These are phyloP conservation scores for Pyxicephalus adspersus DNA, from an alignment of 2,113 vertebrate genomes.

Conservation along the genomic window DNA sequence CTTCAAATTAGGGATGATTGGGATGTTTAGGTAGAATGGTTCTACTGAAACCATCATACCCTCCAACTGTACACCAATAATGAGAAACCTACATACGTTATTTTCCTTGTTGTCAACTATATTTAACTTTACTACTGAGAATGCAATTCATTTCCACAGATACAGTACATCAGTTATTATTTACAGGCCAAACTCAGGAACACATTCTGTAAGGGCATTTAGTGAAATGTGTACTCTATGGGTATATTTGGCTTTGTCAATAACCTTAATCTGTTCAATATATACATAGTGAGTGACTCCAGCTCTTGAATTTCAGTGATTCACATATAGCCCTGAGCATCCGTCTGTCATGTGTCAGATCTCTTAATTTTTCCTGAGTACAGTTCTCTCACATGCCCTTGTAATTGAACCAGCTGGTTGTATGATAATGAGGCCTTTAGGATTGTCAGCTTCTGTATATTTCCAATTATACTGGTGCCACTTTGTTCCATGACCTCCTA, in stretches of 20 bases:
- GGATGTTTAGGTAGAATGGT: too few species aligned
- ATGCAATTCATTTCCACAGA: too few species aligned
- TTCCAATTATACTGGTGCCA: conserved; percentile 62
- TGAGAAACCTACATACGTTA: too few species aligned
- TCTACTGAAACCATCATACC: too few species aligned
- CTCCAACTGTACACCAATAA: too few species aligned
- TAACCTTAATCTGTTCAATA: background rate
- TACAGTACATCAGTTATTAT: background rate
- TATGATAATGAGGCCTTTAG: conserved; percentile 63
- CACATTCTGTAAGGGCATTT: background rate
- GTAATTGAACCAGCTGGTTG: conserved; percentile 59
- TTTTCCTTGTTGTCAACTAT: too few species aligned
- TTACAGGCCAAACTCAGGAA: background rate
- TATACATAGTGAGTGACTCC: background rate
- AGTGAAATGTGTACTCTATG: background rate
- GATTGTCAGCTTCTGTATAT: conserved; percentile 55
- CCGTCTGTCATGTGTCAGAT: conserved; percentile 50
- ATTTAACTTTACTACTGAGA: too few species aligned
- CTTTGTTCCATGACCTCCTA: conserved; percentile 61
- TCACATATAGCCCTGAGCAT: conserved; percentile 25
- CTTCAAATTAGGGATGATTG: too few species aligned
- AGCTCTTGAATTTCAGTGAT: conserved; percentile 13
- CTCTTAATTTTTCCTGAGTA: conserved; percentile 55
- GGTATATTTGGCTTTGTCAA: background rate
- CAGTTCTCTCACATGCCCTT: conserved; percentile 40